A percentile compares a stretch with the other conserved stretches of the same genome.
phyloP scores from a whole-genome alignment of 2,888 invertebrate genomes.

The Nephrotoma guestfalica region DNA sequence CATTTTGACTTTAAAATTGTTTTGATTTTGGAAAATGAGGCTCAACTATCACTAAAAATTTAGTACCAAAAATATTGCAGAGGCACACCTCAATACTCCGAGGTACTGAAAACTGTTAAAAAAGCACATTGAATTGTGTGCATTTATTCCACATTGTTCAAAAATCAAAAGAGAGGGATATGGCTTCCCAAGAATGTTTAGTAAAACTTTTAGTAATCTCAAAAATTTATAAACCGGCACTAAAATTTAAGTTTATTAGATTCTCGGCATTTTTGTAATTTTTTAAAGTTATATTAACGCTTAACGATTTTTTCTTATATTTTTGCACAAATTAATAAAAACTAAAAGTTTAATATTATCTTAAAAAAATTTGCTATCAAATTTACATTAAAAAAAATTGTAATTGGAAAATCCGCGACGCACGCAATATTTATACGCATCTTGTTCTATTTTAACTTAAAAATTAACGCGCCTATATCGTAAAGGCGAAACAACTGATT shows the following conservation, averaged over 20 bases:
- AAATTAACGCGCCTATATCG: not conserved
- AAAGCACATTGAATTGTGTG: too few species aligned
- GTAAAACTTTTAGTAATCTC: not conserved
- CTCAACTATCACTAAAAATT: too few species aligned
- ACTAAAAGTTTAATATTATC: not conserved
- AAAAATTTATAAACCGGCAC: not conserved
- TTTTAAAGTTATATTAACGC: not conserved
- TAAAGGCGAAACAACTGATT: conserved; percentile 28
- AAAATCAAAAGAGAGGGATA: too few species aligned
- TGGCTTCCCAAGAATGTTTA: too few species aligned
- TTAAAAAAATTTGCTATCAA: not conserved
- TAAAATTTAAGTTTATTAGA: not conserved
- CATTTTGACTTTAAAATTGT: too few species aligned
- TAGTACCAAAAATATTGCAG: too few species aligned
- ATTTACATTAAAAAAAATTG: not conserved
- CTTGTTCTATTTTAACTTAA: not conserved
- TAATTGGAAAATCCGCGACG: not conserved
- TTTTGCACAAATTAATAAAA: not conserved
- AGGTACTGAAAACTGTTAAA: too few species aligned
- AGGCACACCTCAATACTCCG: too few species aligned
- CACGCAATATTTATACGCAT: not conserved
- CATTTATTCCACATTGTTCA: too few species aligned
- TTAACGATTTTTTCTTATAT: not conserved
- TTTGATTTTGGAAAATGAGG: too few species aligned
- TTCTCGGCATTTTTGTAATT: not conserved